Evolutionary conservation across 2,113 vertebrate genomes (phyloP), one percentile per base, ranked within the genome.

Genomic region (Mionectes macconnelli): DNA sequence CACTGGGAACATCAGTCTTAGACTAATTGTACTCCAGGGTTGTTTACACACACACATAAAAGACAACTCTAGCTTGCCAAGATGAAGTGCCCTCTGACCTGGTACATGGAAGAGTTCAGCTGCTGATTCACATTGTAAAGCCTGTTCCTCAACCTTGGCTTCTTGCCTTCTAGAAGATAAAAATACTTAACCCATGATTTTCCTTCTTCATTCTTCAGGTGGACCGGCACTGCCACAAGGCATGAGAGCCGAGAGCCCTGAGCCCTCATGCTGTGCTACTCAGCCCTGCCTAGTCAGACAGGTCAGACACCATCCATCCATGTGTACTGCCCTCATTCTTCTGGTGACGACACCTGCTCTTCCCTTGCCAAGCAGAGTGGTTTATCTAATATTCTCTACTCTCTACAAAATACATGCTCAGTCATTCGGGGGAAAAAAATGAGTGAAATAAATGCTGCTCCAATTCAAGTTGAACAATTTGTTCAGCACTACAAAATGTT

Each of bases 381-480:
- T 39, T 85, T 91, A 79, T 87, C 2, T 1, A 90, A 90, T 85
- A 40, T 67, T 82, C 47, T 53, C 76, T 45, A 59, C 39, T 74
- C 59, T 68, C 81, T 74, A 59, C 39, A 80, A 94, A 90, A 88
- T 28, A 77, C 7, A 4, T 80, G 68, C 76, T 95, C 33, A 0
- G 68, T 92, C 94, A 92, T 44, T 93, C 0, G 0, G 76, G 76
- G 18, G 44, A 47, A 52, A 24, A 57, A 59, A 60, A 47, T 28
- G 55, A 40, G 42, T 25, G 18, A 66, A 92, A 90, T 76, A 94
- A 93, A 86, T 86, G 87, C 44, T 15, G 5, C 60, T 89, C 44
- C 72, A 89, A 49, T 90, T 96, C 52, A 84, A 81, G 39, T 5
- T 56, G 68, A 94, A 67, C 47, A 64, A 74, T 91, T 95, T 91